Percentiles rank a stretch among this genome's conserved stretches.
Conservation (phyloP, 1,140 invertebrate genomes). For the Brachionus paranguensis region DNA sequence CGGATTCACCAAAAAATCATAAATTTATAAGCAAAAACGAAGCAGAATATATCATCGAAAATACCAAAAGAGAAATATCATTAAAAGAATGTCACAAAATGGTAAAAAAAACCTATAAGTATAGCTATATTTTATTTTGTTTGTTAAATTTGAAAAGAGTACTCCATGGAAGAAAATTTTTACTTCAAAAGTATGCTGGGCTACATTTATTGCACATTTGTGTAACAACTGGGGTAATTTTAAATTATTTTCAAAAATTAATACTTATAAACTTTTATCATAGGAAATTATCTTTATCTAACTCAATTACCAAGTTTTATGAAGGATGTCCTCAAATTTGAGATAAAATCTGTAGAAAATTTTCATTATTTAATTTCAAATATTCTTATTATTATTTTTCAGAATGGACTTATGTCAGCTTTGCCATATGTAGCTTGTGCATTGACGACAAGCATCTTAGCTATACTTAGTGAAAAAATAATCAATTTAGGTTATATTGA, state of each 20-base stretch:
- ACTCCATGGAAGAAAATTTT: constrained; percentile 68
- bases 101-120: neutral
- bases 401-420: constrained; percentile 21
- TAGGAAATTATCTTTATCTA: constrained; percentile 72
- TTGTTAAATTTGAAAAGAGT: neutral
- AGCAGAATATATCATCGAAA: constrained; percentile 49
- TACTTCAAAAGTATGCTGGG: constrained; percentile 77
- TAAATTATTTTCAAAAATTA: neutral
- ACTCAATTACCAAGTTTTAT: constrained; percentile 55
- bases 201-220: constrained; percentile 81
- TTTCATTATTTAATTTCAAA: neutral
- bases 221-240: constrained; percentile 75
- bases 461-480: neutral
- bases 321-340: constrained; percentile 53
- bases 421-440: constrained; percentile 21
- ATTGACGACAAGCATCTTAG: neutral
- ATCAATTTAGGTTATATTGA: neutral
- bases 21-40: constrained; percentile 47
- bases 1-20: constrained; percentile 48
- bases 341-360: constrained; percentile 48
- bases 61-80: constrained; percentile 25
- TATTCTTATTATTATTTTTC: neutral
- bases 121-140: neutral
- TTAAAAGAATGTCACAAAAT: neutral
- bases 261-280: neutral